Evolutionary conservation across 1,140 invertebrate genomes (phyloP).

Genomic region (Drosophila nikananu): DNA sequence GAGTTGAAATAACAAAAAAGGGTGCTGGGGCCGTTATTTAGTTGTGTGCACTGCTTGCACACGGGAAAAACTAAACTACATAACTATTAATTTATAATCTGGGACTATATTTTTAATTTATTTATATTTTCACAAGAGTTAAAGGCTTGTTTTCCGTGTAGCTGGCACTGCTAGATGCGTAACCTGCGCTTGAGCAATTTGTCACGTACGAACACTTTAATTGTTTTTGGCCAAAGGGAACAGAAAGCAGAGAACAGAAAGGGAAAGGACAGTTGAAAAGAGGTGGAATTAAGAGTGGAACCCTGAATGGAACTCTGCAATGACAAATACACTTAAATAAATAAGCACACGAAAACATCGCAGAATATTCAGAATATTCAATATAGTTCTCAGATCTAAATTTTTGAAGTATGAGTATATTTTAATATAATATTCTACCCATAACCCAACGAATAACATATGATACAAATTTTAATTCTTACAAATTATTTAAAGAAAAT

Average conservation of each 20-base stretch:
- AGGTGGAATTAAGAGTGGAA: conserved; percentile 1
- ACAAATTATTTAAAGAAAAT: neutral
- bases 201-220: conserved; percentile 83
- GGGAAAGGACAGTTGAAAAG: conserved; percentile 11
- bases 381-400: neutral
- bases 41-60: conserved; percentile 58
- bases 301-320: conserved; percentile 1
- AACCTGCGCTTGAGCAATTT: conserved; percentile 82
- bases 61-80: neutral
- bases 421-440: neutral
- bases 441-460: neutral
- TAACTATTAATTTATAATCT: neutral
- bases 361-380: neutral
- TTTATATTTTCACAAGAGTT: neutral
- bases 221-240: conserved; percentile 57
- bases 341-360: neutral
- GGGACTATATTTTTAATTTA: neutral
- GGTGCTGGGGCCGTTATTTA: conserved; percentile 71
- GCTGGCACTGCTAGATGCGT: conserved; percentile 31
- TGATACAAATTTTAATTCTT: neutral
- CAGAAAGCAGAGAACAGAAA: conserved; percentile 7
- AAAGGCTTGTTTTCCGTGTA: neutral
- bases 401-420: neutral
- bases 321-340: conserved; percentile 1
- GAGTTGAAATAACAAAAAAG: conserved; percentile 36